These are phyloP conservation scores for Yponomeuta plumbellus DNA, from an alignment of 2,888 invertebrate species.

Conservation along the genomic window DNA sequence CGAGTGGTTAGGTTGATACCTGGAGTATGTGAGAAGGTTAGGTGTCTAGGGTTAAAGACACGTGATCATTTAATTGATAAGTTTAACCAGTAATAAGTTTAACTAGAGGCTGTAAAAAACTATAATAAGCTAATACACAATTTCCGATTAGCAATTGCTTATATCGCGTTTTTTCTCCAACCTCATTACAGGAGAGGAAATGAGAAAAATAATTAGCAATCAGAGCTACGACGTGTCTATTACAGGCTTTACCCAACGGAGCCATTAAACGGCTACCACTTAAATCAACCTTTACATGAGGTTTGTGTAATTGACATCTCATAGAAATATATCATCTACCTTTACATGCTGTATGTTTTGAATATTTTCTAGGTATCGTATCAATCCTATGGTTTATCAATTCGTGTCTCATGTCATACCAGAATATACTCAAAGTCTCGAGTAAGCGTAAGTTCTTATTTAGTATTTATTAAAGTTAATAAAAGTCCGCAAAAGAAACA, in stretches of 20 bases:
- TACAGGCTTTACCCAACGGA: background rate
- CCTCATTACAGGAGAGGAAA: constrained; percentile 35
- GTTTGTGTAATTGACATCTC: background rate
- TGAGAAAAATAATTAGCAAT: constrained; percentile 43
- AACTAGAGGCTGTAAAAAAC: background rate
- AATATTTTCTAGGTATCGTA: no score
- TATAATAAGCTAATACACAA: background rate
- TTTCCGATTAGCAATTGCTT: constrained; percentile 16
- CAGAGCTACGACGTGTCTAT: constrained; percentile 22
- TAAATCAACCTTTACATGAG: background rate
- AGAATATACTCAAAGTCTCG: no score
- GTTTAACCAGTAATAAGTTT: background rate
- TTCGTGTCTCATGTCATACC: no score
- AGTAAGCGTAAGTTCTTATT: no score
- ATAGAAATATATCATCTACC: background rate
- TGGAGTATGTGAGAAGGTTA: no score
- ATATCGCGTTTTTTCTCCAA: background rate
- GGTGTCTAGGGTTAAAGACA: no score
- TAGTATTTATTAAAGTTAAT: no score
- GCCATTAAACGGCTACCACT: background rate
- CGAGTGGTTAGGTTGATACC: no score
- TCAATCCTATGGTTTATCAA: no score
- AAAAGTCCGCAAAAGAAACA: no score
- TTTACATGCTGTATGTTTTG: no score
- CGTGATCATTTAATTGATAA: background rate